A percentile compares a stretch with the other conserved stretches of the same genome.
These are phyloP conservation scores for Coremacera marginata DNA, from an alignment of 2,888 invertebrate species.

Conservation along the genomic window DNA sequence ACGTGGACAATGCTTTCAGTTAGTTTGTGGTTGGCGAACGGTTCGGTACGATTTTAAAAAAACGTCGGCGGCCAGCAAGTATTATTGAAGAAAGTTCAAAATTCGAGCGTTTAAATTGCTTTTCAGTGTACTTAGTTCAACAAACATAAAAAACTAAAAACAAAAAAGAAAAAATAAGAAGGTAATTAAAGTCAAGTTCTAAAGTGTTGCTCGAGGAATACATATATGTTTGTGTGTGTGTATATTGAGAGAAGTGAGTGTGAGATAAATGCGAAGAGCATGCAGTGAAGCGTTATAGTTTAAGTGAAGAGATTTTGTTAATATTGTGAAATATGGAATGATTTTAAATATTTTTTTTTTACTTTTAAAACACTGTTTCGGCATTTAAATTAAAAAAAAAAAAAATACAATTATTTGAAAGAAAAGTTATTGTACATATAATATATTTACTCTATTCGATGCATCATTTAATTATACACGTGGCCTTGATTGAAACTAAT, in stretches of 20 bases:
- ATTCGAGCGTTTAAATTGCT: neutral
- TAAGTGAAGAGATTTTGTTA: too few species aligned
- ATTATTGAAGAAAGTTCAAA: neutral
- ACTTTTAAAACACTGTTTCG: neutral
- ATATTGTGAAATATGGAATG: too few species aligned
- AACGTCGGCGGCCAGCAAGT: neutral
- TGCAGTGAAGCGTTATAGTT: too few species aligned
- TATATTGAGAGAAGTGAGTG: too few species aligned
- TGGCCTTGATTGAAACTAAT: constrained; percentile 24
- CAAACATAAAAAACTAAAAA: neutral
- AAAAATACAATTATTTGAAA: neutral
- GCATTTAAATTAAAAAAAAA: neutral
- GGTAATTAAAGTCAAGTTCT: neutral
- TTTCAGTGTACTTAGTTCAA: neutral
- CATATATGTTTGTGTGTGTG: too few species aligned
- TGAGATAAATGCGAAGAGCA: too few species aligned
- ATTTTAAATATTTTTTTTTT: too few species aligned
- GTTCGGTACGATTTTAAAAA: constrained; percentile 50
- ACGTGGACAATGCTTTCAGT: constrained; percentile 54
- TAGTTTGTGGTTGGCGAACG: constrained; percentile 53
- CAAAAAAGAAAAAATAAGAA: too few species aligned
- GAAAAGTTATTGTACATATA: neutral
- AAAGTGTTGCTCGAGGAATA: neutral
- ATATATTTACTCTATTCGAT: neutral
- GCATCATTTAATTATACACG: constrained; percentile 1